Base-by-base conservation (phyloP, 2,888 invertebrate species). In the Tetragonula carbonaria region DNA sequence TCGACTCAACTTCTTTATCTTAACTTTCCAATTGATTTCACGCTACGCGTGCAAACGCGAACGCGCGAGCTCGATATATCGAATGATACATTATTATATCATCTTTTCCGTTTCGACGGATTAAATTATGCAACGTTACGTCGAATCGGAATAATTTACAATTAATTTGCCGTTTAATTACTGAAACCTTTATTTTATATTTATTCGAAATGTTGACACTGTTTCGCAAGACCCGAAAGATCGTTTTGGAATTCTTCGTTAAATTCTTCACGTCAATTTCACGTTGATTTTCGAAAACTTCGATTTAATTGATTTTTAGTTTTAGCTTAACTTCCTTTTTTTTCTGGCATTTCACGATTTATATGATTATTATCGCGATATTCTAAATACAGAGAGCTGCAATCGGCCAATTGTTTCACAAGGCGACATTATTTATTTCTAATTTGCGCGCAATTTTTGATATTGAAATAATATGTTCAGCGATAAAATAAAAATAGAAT, bases 1-100 rank as follows among this genome's bases (percentile, higher is more conserved):
- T 33, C 28, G 28, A 28, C 67, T 62, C 18, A 51, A 62, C 13
- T 53, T 77, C 23, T 66, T 66, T 66, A 66, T 45, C 14, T n/a
- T n/a, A 55, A n/a, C 14, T 63, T 67, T 55, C 28, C 38, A 38
- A 57, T 55, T 5, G n/a, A 68, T 6, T 76, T 62, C 28, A 67
- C 45, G 57, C n/a, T 59, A 59, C 23, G 16, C n/a, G 5, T 18
- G 21, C 21, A 21, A 8, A 33, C 18, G 21, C 4, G 18, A 28
- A 13, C 11, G 18, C 33, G 28, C 13, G 5, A n/a, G 18, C 23
- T 65, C 5, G 23, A 55, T 28, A 55, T 28, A 74, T 66, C 18
- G 21, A 18, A 33, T n/a, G 51, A 65, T 38, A 8, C 18, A 23
- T 23, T 38, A 21, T 11, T 28, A 38, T 66, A 38, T 38, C 57